Evolutionary conservation across 2,797 vertebrate species (phyloP), one percentile per base, ranked within the genome.

Genomic region (Phaenicophaeus curvirostris): DNA sequence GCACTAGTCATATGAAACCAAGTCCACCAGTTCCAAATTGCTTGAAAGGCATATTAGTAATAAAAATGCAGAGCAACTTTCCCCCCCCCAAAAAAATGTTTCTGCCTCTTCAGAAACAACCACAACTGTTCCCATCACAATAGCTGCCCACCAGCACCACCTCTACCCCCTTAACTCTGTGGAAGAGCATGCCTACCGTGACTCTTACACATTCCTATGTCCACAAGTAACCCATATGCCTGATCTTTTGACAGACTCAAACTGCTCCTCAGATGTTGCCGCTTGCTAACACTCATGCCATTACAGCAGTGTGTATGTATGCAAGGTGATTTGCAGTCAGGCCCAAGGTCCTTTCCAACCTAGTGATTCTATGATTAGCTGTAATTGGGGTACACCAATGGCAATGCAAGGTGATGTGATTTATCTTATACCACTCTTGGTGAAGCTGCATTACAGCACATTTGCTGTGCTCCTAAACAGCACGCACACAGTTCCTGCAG

Each of bases 231-330:
- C 68, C 37, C 23, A 15, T 33, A 46, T 4, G 30, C 20, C 30
- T 13, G 28, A 54, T 65, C 50, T 57, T 8, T 10, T 44, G 63
- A 63, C 39, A 33, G 72, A 78, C 30, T 8, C 35, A 69, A 65
- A 82, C 41, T 2, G 0, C 42, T 69, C 65, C 69, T 31, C 28
- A 58, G 62, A 31, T 0, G 25, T 25, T 54, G 41, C 44, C 0
- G 0, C 39, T 33, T 71, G 67, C 59, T 72, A 66, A 54, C n/a
- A 18, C 46, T 48, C 9, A 1, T 13, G 67, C 11, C 67, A 31
- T 57, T 9, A 25, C 58, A 35, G 71, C 46, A 7, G 66, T 5
- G 1, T 23, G 21, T 14, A 15, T 0, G 0, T 37, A 53, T 1
- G 68, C 62, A 63, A 61, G 33, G 46, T 8, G 20, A 39, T 39